These are phyloP conservation scores for Meiosimyza platycephala DNA, from an alignment of 2,888 invertebrate species.

Conservation along the genomic window DNA sequence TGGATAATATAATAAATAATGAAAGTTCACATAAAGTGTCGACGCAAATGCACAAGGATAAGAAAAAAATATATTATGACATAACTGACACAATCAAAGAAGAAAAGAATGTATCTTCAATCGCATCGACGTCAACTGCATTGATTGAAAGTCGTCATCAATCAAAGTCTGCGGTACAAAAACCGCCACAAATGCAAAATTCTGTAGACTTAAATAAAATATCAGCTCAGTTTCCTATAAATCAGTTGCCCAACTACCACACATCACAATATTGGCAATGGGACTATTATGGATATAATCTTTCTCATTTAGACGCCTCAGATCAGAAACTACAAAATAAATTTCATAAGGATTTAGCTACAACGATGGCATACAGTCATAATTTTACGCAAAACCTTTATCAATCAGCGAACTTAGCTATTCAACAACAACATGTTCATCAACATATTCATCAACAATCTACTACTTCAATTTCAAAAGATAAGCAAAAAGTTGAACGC, in stretches of 20 bases:
- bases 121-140: conserved; percentile 37
- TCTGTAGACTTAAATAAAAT: conserved; percentile 70
- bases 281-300: conserved; percentile 73
- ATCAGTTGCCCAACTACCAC: conserved; percentile 77
- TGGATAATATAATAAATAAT: too few relatives aligned
- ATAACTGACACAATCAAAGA: conserved; percentile 34
- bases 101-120: conserved; percentile 38
- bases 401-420: conserved; percentile 62
- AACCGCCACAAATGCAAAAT: conserved; percentile 57
- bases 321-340: conserved; percentile 73
- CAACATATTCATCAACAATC: conserved; percentile 60
- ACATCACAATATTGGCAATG: conserved; percentile 76
- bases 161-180: conserved; percentile 30
- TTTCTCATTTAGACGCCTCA: conserved; percentile 70
- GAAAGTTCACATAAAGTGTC: too few relatives aligned
- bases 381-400: conserved; percentile 66
- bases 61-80: conserved; percentile 40
- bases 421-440: conserved; percentile 63
- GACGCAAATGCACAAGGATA: neutral
- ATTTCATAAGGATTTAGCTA: conserved; percentile 69
- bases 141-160: conserved; percentile 41
- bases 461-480: conserved; percentile 53
- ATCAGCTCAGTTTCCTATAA: conserved; percentile 73
- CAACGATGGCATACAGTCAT: conserved; percentile 65
- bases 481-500: conserved; percentile 59